Conservation (phyloP, 30 jellyfish, hydroid and myxozoan species). For the Pelagia noctiluca region DNA sequence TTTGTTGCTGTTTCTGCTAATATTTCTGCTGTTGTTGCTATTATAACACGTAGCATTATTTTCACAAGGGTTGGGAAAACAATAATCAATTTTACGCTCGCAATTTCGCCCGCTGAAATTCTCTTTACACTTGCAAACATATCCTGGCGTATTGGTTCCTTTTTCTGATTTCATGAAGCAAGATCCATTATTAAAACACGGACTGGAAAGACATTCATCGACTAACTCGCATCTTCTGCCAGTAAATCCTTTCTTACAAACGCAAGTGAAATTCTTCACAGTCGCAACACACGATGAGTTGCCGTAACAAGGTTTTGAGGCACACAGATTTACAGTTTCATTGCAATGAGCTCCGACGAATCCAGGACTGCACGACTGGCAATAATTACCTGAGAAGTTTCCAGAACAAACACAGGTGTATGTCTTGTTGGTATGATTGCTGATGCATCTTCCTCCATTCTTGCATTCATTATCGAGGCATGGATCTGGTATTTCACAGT, state of each 20-base stretch:
- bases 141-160: background rate
- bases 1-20: too few species aligned
- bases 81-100: slow-evolving; percentile 29
- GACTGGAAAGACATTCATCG: slow-evolving; percentile 9
- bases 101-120: slow-evolving; percentile 44
- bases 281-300: slow-evolving; percentile 38
- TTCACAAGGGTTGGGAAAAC: slow-evolving; percentile 22
- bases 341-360: slow-evolving; percentile 64
- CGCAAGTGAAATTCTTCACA: slow-evolving; percentile 14
- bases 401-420: slow-evolving; percentile 60
- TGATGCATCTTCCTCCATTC: too few species aligned
- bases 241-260: slow-evolving; percentile 34
- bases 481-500: too few species aligned
- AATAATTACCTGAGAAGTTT: slow-evolving; percentile 48
- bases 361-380: slow-evolving; percentile 52
- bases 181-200: slow-evolving; percentile 40
- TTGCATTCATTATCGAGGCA: too few species aligned
- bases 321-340: slow-evolving; percentile 45
- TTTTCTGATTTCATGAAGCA: slow-evolving; percentile 22
- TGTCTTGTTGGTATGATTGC: background rate
- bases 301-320: slow-evolving; percentile 49
- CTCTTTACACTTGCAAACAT: slow-evolving; percentile 26
- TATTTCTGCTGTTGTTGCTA: too few species aligned
- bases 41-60: slow-evolving; percentile 65
- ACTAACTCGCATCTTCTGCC: slow-evolving; percentile 32